Percentiles rank a stretch among this genome's conserved stretches.
Evolutionary conservation across 2,113 vertebrate species (phyloP).

Genomic region (Myrmecophaga tridactyla): DNA sequence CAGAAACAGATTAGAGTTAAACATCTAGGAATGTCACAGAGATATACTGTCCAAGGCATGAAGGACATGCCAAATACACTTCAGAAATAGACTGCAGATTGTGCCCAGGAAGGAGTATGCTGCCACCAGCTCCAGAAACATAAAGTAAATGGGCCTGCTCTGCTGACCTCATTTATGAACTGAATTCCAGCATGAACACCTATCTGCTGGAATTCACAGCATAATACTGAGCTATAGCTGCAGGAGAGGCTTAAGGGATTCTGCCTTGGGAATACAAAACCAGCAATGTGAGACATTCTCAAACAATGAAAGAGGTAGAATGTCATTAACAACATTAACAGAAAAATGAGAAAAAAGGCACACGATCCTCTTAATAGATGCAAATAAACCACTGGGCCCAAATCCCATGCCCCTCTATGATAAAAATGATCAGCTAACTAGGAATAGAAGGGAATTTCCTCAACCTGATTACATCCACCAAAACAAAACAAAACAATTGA

Average conservation of each 20-base stretch:
- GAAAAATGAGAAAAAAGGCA: background rate
- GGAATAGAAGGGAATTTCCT: background rate
- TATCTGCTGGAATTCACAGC: background rate
- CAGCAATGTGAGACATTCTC: background rate
- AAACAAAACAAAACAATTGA: background rate
- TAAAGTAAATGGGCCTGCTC: no score
- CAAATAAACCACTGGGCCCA: background rate
- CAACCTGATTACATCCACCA: background rate
- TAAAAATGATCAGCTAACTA: background rate
- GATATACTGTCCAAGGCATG: no score
- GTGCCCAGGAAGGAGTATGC: background rate
- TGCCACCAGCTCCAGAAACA: background rate
- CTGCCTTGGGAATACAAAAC: background rate
- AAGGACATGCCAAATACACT: fast-evolving
- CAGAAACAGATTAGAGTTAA: background rate
- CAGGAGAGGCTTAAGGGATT: background rate
- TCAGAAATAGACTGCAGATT: background rate
- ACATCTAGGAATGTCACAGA: background rate
- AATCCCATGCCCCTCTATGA: background rate
- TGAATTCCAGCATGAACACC: no score
- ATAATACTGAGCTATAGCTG: background rate
- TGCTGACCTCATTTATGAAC: no score
- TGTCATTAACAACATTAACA: background rate
- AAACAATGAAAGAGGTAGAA: background rate
- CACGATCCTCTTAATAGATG: background rate